These are phyloP conservation scores for Saxidomus purpurata DNA, from an alignment of 1,140 invertebrate species.

Conservation along the genomic window DNA sequence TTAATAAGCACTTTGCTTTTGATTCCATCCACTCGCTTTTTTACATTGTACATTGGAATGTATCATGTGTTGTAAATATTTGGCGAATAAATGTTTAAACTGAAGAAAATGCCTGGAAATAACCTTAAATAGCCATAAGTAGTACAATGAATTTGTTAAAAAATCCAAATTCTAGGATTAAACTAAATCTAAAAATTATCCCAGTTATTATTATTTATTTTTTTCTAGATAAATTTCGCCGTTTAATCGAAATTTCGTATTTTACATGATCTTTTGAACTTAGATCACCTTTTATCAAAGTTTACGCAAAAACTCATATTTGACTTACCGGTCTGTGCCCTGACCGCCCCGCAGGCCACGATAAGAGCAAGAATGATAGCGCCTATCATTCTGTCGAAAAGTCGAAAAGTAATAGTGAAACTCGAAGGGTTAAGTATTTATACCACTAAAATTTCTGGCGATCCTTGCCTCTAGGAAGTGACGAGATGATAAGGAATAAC, in stretches of 20 bases:
- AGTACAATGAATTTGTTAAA: no score
- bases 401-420: constrained; percentile 3
- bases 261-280: neutral
- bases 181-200: neutral
- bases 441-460: neutral
- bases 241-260: neutral
- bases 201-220: neutral
- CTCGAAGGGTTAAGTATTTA: neutral
- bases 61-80: no score
- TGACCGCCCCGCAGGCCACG: constrained; percentile 3
- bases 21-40: no score
- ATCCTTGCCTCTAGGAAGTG: neutral
- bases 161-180: neutral
- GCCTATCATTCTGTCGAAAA: constrained; percentile 51
- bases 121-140: no score
- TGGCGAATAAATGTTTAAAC: no score
- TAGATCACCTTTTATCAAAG: neutral
- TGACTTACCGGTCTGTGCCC: constrained; percentile 10
- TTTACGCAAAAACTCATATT: neutral
- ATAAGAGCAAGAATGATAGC: constrained; percentile 38
- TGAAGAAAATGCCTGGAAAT: no score
- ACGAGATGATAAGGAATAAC: neutral
- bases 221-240: neutral
- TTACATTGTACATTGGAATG: no score
- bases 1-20: no score